A percentile compares a stretch with the other conserved stretches of the same genome.
Evolutionary conservation across 2,888 invertebrate genomes (phyloP).

Genomic region (Zelleria hepariella): DNA sequence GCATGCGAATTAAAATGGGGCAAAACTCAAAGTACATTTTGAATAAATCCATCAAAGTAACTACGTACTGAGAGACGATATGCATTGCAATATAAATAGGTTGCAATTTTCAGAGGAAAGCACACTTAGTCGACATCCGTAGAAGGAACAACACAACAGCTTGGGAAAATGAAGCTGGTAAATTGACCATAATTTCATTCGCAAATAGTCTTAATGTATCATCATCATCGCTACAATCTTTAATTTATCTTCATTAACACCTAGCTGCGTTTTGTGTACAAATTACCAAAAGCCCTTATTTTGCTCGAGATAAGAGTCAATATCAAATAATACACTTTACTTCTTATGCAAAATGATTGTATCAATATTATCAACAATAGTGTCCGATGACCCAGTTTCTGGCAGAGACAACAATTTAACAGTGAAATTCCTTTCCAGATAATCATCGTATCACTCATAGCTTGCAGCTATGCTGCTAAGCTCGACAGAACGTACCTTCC

Average conservation of each 20-base stretch:
- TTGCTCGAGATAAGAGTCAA: no score
- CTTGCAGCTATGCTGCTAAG: constrained; percentile 54
- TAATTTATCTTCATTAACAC: background rate
- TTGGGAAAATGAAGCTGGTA: constrained; percentile 64
- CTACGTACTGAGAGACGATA: background rate
- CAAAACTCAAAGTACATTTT: background rate
- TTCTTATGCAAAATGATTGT: no score
- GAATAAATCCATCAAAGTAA: background rate
- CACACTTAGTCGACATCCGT: constrained; percentile 50
- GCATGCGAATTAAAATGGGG: constrained; percentile 45
- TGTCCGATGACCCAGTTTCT: no score
- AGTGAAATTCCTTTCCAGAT: constrained; percentile 38
- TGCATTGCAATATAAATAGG: constrained; percentile 57
- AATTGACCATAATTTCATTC: constrained; percentile 9
- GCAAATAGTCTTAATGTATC: background rate
- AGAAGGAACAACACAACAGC: constrained; percentile 36
- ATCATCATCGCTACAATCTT: background rate
- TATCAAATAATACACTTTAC: no score
- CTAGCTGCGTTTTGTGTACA: no score
- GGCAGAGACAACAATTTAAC: constrained; percentile 6
- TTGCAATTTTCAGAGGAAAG: constrained; percentile 28
- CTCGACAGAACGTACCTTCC: constrained; percentile 60
- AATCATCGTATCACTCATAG: constrained; percentile 49
- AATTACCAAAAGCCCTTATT: no score
- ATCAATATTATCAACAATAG: no score